Base-by-base conservation (phyloP, 2,113 vertebrate genomes). In the Vicugna pacos region DNA sequence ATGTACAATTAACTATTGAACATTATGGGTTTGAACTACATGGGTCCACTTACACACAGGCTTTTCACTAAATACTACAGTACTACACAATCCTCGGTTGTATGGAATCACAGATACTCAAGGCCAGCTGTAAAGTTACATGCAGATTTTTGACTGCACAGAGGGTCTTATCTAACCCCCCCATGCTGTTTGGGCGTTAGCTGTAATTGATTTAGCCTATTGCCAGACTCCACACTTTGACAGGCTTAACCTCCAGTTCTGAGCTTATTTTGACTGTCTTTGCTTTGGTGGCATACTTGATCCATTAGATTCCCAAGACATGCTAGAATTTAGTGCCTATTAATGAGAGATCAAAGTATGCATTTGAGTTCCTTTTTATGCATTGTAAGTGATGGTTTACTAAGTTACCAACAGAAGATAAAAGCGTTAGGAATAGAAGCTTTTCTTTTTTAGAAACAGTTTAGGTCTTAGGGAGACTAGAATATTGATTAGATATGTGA, bases 391-490 rank as follows among this genome's bases (percentile, higher is more conserved):
- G 62, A 69, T 84, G 7, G 11, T 96, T 95, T 70, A 72, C 65
- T 72, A 50, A 89, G 67, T 95, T 94, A 89, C 9, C 58, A 16
- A 42, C 60, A 65, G 24, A 82, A 89, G 24, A 60, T 79, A 79
- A 64, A 84, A 64, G 35, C 58, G 82, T 76, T 22, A 73, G 30
- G 30, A n/a, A 91, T 92, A 32, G 6, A 72, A 19, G 92, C 86
- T 91, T 90, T 62, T 95, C 7, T 82, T 79, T 58, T 76, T 95
- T 83, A 75, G n/a, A 73, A 93, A 82, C 96, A 32, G 24, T 64
- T 91, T 90, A 76, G 20, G 13, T 87, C 67, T 93, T 86, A 3
- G 15, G 62, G 32, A 54, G 19, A 62, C 72, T 81, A 30, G 35
- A 77, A 75, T 95, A 26, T 91, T 84, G 35, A 77, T 85, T 67